These are phyloP conservation scores for Octopus bimaculoides DNA, from an alignment of 1,140 invertebrate species.

Conservation along the genomic window DNA sequence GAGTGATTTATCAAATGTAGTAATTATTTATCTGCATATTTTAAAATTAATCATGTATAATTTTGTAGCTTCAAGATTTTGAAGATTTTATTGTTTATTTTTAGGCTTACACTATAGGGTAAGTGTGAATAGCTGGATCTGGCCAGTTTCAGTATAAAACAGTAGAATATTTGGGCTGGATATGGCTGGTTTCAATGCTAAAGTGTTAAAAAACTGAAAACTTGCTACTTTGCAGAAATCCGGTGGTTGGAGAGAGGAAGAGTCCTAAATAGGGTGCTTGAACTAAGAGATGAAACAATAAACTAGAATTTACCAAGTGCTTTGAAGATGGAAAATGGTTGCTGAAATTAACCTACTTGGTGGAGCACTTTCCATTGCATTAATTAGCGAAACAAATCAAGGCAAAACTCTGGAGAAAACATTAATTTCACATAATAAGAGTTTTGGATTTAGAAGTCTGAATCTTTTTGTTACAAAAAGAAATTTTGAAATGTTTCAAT, in stretches of 20 bases:
- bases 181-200: too few relatives aligned
- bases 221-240: neutral
- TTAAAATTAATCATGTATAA: neutral
- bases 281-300: neutral
- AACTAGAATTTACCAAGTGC: neutral
- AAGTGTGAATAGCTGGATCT: too few relatives aligned
- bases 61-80: neutral
- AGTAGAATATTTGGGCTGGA: too few relatives aligned
- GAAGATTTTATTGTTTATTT: too few relatives aligned
- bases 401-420: neutral
- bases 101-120: too few relatives aligned
- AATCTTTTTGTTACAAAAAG: neutral
- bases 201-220: too few relatives aligned
- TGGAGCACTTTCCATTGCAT: neutral
- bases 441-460: neutral
- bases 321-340: neutral
- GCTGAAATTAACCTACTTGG: neutral
- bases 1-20: neutral
- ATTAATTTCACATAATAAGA: neutral
- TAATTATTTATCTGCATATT: too few relatives aligned
- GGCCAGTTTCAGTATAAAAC: too few relatives aligned
- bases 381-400: neutral
- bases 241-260: neutral
- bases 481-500: conserved; percentile 2
- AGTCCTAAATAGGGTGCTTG: conserved; percentile 4